Base-by-base conservation (phyloP, 2,888 invertebrate species). In the Carcina quercana region DNA sequence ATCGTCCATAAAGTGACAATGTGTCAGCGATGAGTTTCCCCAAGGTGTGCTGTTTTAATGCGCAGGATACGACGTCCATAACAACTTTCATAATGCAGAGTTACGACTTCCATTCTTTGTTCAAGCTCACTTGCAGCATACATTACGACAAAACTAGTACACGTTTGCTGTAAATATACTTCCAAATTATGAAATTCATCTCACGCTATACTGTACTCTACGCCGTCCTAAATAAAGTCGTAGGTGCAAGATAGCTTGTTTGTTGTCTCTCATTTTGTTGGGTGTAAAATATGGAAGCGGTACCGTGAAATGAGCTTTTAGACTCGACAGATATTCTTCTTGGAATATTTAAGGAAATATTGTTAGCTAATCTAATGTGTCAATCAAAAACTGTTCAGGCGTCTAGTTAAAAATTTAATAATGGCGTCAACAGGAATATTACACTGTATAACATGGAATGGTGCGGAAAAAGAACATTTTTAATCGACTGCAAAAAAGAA, bases 251-350 rank as follows among this genome's bases (percentile, higher is more conserved):
- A 28, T 26, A n/a, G 35, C 27, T n/a, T n/a, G 33, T 44, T 39
- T 38, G 22, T 42, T 35, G 37, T 35, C 50, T 52, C 53, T 59
- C 58, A 64, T 75, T 73, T 68, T 59, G 61, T 66, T 62, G 62
- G 60, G 64, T 68, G 66, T 70, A 67, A 72, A 73, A 74, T 73
- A 67, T 68, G 71, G 67, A 65, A 63, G 74, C 73, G 64, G 58
- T 56, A 63, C 63, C 68, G 74, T 74, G 70, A 78, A 78, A 79
- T 76, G 67, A 75, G 67, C n/a, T n/a, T n/a, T n/a, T n/a, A n/a
- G n/a, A n/a, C n/a, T n/a, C n/a, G n/a, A n/a, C n/a, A n/a, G n/a
- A n/a, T n/a, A n/a, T n/a, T n/a, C n/a, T n/a, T n/a, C n/a, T n/a
- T n/a, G n/a, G n/a, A n/a, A n/a, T n/a, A n/a, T n/a, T n/a, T n/a